These are phyloP conservation scores for Bombus difficillimus DNA, from an alignment of 1,140 invertebrate genomes.

Conservation along the genomic window DNA sequence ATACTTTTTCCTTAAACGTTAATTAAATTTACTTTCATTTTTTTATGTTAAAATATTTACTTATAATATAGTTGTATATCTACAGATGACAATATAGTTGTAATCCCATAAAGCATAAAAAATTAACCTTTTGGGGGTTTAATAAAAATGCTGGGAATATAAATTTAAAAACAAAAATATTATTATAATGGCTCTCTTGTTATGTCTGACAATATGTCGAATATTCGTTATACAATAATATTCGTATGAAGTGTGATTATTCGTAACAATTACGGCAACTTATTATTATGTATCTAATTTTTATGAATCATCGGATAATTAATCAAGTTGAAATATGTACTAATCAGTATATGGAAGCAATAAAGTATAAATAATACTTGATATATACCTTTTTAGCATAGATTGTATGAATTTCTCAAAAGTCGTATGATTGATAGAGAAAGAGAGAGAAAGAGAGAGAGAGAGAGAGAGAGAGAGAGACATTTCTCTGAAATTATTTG, in stretches of 20 bases:
- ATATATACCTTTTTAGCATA: slow-evolving; percentile 57
- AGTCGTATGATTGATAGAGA: slow-evolving; percentile 32
- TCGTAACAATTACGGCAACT: slow-evolving; percentile 61
- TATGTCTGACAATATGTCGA: slow-evolving; percentile 54
- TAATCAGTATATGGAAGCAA: slow-evolving; percentile 67
- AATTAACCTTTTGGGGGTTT: neutral
- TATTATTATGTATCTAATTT: slow-evolving; percentile 54
- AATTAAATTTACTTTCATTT: neutral
- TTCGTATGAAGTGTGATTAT: slow-evolving; percentile 59
- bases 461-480: neutral
- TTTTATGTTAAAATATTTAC: neutral
- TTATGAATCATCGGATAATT: slow-evolving; percentile 52
- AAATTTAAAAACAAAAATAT: slow-evolving; percentile 77
- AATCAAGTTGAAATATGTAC: slow-evolving; percentile 57
- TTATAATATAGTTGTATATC: neutral
- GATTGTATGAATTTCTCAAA: slow-evolving; percentile 43
- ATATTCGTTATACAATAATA: slow-evolving; percentile 66
- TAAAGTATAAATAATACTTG: slow-evolving; percentile 63
- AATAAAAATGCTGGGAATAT: slow-evolving; percentile 41
- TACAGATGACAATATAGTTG: neutral
- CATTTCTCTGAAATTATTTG: slow-evolving; percentile 38
- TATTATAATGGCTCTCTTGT: slow-evolving; percentile 69
- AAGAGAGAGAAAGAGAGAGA: neutral
- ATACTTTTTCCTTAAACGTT: neutral
- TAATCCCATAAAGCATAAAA: neutral